A percentile compares a stretch with the other conserved stretches of the same genome.
phyloP scores from a whole-genome alignment of 2,888 invertebrate genomes.

The Lithophane leautieri region DNA sequence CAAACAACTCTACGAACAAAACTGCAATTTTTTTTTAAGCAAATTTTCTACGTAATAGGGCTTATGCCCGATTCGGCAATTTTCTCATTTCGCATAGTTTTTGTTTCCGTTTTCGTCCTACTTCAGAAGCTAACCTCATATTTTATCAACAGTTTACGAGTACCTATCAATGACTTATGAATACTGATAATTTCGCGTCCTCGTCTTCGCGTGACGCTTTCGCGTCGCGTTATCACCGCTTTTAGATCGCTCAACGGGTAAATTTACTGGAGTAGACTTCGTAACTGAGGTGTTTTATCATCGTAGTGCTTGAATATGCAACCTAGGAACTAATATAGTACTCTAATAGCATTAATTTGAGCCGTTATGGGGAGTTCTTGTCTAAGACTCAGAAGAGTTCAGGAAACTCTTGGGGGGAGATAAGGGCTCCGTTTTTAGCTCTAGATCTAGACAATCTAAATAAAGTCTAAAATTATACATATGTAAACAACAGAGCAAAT shows the following conservation, averaged over 20 bases:
- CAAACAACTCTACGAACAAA: background rate
- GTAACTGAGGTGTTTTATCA: conserved; percentile 70
- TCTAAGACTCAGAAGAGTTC: conserved; percentile 10
- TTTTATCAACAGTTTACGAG: conserved; percentile 54
- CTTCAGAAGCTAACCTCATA: conserved; percentile 10
- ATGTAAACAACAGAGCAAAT: background rate
- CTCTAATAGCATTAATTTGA: conserved; percentile 53
- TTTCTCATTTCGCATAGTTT: background rate
- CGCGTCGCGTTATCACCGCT: conserved; percentile 74
- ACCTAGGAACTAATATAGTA: conserved; percentile 44
- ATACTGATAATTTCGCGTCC: conserved; percentile 75
- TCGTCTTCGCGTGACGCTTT: conserved; percentile 78
- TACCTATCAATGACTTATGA: conserved; percentile 74
- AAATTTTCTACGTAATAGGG: background rate
- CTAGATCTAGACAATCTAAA: background rate
- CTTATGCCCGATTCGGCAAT: background rate
- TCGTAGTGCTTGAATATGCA: conserved; percentile 56
- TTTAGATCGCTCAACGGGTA: conserved; percentile 73
- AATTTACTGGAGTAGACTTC: conserved; percentile 74
- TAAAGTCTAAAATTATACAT: background rate
- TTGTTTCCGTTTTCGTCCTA: conserved; percentile 1
- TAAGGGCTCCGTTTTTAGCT: background rate
- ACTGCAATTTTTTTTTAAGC: background rate
- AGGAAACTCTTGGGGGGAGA: background rate
- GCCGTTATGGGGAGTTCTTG: conserved; percentile 46